Evolutionary conservation across 30 jellyfish, hydroid and myxozoan species (phyloP).

Genomic region (Catostylus mosaicus): DNA sequence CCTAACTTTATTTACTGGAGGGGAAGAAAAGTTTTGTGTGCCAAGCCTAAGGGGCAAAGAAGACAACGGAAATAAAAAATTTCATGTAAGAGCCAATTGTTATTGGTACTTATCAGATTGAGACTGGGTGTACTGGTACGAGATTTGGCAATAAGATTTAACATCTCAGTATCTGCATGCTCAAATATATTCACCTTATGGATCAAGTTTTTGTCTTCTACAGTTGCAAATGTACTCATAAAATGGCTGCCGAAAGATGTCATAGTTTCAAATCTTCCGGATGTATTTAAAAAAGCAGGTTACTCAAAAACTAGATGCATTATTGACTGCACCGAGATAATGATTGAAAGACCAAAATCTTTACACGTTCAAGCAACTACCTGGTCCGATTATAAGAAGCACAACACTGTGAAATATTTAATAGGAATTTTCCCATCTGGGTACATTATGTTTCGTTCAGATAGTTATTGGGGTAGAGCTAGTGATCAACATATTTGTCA

Average conservation of each 20-base stretch:
- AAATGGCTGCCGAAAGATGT: background rate
- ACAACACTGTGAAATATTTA: slow-evolving; percentile 24
- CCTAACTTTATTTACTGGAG: background rate
- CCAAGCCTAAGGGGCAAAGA: background rate
- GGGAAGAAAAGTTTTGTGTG: background rate
- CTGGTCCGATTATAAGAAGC: slow-evolving; percentile 49
- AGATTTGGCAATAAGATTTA: slow-evolving; percentile 10
- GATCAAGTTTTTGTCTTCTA: background rate
- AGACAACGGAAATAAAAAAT: background rate
- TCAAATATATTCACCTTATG: slow-evolving; percentile 16
- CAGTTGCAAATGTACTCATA: background rate
- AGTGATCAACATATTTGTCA: slow-evolving; percentile 14
- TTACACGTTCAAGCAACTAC: slow-evolving; percentile 15
- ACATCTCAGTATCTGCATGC: slow-evolving; percentile 21
- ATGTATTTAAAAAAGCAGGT: slow-evolving; percentile 1
- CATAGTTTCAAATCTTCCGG: too few species aligned
- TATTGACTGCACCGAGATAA: slow-evolving; percentile 33
- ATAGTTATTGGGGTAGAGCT: slow-evolving; percentile 39
- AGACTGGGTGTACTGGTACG: slow-evolving; percentile 11
- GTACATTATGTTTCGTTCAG: slow-evolving; percentile 18
- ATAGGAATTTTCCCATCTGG: slow-evolving; percentile 29
- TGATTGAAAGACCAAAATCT: slow-evolving; percentile 44
- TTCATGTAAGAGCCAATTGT: background rate
- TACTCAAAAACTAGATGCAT: slow-evolving; percentile 11
- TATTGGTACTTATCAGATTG: slow-evolving; percentile 8